A percentile compares a stretch with the other conserved stretches of the same genome.
Evolutionary conservation across 2,888 invertebrate genomes (phyloP).

Genomic region (Agrochola circellaris): DNA sequence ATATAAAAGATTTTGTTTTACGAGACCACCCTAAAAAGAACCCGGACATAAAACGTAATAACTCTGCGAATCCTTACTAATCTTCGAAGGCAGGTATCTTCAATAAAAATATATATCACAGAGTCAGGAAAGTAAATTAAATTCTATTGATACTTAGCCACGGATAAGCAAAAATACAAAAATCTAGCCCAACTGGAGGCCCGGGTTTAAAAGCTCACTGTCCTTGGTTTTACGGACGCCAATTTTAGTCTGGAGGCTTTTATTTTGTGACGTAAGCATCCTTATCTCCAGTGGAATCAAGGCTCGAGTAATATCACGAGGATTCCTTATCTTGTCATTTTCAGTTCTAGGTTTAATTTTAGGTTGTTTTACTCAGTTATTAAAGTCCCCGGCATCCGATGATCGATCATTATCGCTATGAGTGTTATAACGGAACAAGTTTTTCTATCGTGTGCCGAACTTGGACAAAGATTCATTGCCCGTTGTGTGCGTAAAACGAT

Average conservation of each 20-base stretch:
- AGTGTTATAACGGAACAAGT: slow-evolving; percentile 65
- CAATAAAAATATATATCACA: slow-evolving; percentile 28
- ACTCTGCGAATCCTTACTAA: slow-evolving; percentile 34
- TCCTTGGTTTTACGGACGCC: slow-evolving; percentile 51
- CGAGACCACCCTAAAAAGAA: slow-evolving; percentile 9
- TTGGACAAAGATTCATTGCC: slow-evolving; percentile 78
- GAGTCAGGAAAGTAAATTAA: slow-evolving; percentile 43
- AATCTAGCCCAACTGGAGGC: slow-evolving; percentile 20
- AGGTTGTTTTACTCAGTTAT: slow-evolving; percentile 47
- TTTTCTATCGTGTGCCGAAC: slow-evolving; percentile 72
- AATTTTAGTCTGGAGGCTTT: slow-evolving; percentile 59
- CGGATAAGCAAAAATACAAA: slow-evolving; percentile 45
- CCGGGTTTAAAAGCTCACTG: slow-evolving; percentile 48
- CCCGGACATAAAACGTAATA: slow-evolving; percentile 25
- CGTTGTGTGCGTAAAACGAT: slow-evolving; percentile 72
- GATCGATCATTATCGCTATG: slow-evolving; percentile 65
- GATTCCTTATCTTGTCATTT: slow-evolving; percentile 52
- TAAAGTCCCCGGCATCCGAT: slow-evolving; percentile 47
- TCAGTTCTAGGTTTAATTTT: slow-evolving; percentile 43
- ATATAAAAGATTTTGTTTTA: slow-evolving; percentile 38
- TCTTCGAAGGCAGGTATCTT: slow-evolving; percentile 26
- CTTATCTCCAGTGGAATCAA: slow-evolving; percentile 56
- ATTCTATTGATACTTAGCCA: slow-evolving; percentile 41
- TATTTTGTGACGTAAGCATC: slow-evolving; percentile 62
- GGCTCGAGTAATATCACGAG: slow-evolving; percentile 45